Evolutionary conservation across 2,888 invertebrate genomes (phyloP).

Genomic region (Eupeodes luniger): DNA sequence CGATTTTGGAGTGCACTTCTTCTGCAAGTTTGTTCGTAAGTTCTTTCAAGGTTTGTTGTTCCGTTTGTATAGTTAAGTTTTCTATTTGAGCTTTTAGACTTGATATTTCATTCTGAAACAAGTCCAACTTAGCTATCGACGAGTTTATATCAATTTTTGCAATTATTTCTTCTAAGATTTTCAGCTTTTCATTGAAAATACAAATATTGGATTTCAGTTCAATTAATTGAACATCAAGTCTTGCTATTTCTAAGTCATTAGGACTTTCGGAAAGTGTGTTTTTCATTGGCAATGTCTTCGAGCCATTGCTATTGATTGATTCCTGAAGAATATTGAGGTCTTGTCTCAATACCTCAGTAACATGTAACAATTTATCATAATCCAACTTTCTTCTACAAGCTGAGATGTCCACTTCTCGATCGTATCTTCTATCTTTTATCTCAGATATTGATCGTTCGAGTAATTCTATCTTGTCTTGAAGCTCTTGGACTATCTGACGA

Average conservation of each 20-base stretch:
- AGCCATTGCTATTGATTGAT: background rate
- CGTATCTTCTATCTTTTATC: background rate
- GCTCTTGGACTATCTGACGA: background rate
- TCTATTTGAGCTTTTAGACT: conserved; percentile 3
- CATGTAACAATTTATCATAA: conserved; percentile 2
- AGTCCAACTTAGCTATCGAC: background rate
- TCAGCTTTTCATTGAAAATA: conserved; percentile 12
- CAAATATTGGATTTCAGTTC: conserved; percentile 37
- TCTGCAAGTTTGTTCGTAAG: conserved; percentile 74
- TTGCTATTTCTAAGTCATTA: background rate
- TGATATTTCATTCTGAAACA: conserved; percentile 9
- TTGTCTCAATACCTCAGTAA: background rate
- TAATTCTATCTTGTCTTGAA: conserved; percentile 12
- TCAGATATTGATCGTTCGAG: conserved; percentile 3
- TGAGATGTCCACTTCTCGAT: conserved; percentile 23
- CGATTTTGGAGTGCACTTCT: conserved; percentile 88
- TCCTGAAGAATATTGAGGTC: conserved; percentile 37
- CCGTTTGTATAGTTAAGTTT: background rate
- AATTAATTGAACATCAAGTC: conserved; percentile 25
- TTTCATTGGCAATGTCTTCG: background rate
- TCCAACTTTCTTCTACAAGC: conserved; percentile 53
- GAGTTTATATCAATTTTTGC: background rate
- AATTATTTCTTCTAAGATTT: background rate
- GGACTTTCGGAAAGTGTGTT: background rate
- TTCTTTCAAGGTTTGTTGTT: conserved; percentile 19